phyloP scores from a whole-genome alignment of 2,113 vertebrate species.

The Oryctolagus cuniculus region DNA sequence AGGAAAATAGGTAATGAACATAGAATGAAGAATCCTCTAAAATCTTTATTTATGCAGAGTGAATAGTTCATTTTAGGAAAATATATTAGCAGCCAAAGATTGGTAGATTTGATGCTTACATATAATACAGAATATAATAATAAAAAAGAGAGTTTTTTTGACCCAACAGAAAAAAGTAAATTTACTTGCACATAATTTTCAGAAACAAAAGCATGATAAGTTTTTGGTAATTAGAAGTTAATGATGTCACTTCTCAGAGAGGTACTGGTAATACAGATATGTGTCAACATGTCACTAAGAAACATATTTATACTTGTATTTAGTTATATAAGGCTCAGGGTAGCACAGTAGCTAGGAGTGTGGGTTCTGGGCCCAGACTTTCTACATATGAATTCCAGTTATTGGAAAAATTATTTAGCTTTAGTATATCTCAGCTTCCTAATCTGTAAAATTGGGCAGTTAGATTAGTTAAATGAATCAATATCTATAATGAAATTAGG shows the following conservation, averaged over 20 bases:
- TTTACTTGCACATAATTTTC: background rate
- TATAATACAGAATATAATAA: background rate
- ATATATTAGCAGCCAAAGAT: background rate
- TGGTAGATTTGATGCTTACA: background rate
- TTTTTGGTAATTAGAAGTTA: background rate
- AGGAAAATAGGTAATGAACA: background rate
- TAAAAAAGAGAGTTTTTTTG: background rate
- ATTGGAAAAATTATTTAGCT: constrained; percentile 7
- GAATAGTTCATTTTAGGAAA: background rate
- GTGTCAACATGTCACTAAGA: background rate
- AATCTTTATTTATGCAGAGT: background rate
- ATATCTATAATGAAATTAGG: background rate
- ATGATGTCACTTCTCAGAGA: background rate
- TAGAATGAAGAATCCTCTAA: background rate
- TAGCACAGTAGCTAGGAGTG: background rate
- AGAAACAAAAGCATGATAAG: background rate
- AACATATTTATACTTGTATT: background rate
- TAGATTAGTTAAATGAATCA: constrained; percentile 30
- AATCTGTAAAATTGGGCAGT: background rate
- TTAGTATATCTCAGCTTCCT: background rate
- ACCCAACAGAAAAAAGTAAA: background rate
- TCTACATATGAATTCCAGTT: background rate
- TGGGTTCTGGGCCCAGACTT: background rate
- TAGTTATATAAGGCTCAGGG: background rate
- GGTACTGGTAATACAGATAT: background rate